phyloP scores from a whole-genome alignment of 1,140 invertebrate species.

The Coenobita brevimanus region DNA sequence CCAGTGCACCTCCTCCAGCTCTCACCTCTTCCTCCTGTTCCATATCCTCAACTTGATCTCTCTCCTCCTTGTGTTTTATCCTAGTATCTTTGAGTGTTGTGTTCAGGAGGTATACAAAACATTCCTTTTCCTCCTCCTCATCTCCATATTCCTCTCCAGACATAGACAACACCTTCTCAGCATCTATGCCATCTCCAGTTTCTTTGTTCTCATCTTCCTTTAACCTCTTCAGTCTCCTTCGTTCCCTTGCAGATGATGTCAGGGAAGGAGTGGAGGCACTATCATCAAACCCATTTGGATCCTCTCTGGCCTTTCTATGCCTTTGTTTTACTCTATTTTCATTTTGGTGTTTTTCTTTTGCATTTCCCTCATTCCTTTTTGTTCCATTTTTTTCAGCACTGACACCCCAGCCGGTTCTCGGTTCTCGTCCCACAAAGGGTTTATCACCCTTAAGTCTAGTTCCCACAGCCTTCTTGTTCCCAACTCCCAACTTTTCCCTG shows the following conservation, averaged over 20 bases:
- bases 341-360: no score
- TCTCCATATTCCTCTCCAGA: no score
- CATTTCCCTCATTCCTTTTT: no score
- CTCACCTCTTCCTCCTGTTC: background rate
- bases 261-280: background rate
- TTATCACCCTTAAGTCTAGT: no score
- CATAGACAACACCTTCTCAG: no score
- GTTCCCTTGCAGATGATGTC: constrained; percentile 22
- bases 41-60: background rate
- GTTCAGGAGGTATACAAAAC: constrained; percentile 11
- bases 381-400: no score
- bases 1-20: background rate
- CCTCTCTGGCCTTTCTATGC: background rate
- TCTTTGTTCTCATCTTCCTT: background rate
- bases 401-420: no score
- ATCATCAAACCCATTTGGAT: background rate
- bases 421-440: background rate
- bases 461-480: background rate
- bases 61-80: background rate
- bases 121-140: constrained; percentile 2
- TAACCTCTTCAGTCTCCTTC: constrained; percentile 18
- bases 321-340: background rate
- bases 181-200: background rate
- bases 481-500: background rate
- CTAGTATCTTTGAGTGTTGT: constrained; percentile 2